Evolutionary conservation across 2,113 vertebrate genomes (phyloP).

Genomic region (Halichoerus grypus): DNA sequence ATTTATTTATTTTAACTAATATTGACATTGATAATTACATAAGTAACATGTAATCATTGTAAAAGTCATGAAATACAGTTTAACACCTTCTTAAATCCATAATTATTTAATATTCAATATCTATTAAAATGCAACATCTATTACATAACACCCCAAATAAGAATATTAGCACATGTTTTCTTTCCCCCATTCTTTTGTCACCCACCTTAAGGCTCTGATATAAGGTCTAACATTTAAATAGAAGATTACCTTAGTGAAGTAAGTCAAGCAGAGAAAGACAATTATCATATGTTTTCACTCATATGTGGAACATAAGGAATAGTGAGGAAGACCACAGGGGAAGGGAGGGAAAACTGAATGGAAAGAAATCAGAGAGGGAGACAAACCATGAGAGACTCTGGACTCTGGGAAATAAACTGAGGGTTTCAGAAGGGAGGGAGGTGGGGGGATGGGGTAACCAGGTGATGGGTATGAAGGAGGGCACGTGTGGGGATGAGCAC

Average conservation of each 20-base stretch:
- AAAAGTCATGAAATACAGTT: neutral
- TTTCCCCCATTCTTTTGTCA: neutral
- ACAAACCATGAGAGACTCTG: neutral
- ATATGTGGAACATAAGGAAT: neutral
- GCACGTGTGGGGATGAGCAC: neutral
- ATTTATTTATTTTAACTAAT: conserved; percentile 38
- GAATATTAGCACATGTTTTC: neutral
- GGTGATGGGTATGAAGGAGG: neutral
- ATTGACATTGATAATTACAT: neutral
- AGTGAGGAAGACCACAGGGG: neutral
- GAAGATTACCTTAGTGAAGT: neutral
- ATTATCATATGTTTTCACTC: neutral
- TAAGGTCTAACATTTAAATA: conserved; percentile 18
- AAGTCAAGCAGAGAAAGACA: neutral
- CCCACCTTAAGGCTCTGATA: neutral
- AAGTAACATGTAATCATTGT: neutral
- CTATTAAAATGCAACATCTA: conserved; percentile 16
- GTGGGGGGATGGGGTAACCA: too few species aligned
- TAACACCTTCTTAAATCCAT: neutral
- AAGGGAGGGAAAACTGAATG: neutral
- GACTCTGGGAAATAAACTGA: neutral
- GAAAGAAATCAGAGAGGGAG: neutral
- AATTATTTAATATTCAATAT: neutral
- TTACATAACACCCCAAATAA: neutral
- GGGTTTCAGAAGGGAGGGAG: neutral